A percentile compares a stretch with the other conserved stretches of the same genome.
phyloP scores from a whole-genome alignment of 2,113 vertebrate species.

The Platycercus adscitus region DNA sequence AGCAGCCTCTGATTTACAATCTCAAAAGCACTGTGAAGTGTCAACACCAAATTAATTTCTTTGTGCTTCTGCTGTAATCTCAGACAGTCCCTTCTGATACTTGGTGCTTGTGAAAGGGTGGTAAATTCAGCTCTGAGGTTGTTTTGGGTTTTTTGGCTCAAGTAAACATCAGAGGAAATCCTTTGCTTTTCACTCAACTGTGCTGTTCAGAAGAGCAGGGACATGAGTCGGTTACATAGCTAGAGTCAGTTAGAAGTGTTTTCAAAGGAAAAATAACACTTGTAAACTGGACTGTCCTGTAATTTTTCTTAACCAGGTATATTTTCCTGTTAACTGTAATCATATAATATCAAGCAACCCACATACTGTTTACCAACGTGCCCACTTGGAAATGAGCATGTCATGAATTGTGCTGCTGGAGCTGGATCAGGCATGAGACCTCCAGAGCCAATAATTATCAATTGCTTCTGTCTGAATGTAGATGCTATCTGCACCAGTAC shows the following conservation, averaged over 20 bases:
- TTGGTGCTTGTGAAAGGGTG: neutral
- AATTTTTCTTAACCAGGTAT: neutral
- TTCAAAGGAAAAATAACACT: slow-evolving; percentile 7
- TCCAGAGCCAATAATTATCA: neutral
- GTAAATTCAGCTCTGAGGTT: slow-evolving; percentile 30
- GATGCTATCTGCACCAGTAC: neutral
- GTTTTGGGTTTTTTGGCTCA: slow-evolving; percentile 29
- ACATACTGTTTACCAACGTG: neutral
- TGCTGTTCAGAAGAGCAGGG: neutral
- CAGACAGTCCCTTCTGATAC: slow-evolving; percentile 13
- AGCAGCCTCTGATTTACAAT: slow-evolving; percentile 48
- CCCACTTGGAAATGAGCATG: rapidly evolving
- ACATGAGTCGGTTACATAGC: neutral
- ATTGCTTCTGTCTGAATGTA: neutral
- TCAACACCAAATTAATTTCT: slow-evolving; percentile 61
- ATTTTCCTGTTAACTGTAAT: neutral
- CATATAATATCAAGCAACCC: neutral
- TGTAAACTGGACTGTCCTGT: neutral
- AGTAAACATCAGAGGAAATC: slow-evolving; percentile 38
- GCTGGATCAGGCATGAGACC: neutral
- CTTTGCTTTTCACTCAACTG: slow-evolving; percentile 28
- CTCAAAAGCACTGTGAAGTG: slow-evolving; percentile 34
- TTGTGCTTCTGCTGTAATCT: neutral
- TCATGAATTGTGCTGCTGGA: neutral
- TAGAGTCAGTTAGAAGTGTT: neutral